Evolutionary conservation across 2,888 invertebrate species (phyloP), one percentile per base, ranked within the genome.

Genomic region (Drosophila prolongata): DNA sequence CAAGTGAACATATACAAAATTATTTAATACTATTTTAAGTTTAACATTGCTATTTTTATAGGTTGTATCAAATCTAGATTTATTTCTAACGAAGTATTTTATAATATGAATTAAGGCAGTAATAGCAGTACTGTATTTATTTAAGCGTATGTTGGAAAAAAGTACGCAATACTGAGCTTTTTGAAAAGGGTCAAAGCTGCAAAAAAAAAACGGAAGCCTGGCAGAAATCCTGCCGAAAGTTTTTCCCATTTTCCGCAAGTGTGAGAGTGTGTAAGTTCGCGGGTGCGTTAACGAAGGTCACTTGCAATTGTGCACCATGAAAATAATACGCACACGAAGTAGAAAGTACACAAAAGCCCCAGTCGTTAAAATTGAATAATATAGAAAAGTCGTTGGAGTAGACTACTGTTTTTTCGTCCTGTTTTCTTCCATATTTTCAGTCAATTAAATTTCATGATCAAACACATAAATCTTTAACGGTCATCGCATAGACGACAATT

Each of bases 381-480:
- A 79, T 77, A 61, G 60, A 68, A 50, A 30, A 50, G 49, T 37
- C 10, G 56, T 57, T 44, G 47, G 34, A 47, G 38, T 34, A 50
- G 47, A 42, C 50, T 30, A n/a, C 37, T 10, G 24, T 38, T 44
- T 30, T 19, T 37, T 16, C 10, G 13, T 30, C 30, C 16, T 47
- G 9, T 44, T 84, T 76, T 70, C 64, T 62, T 79, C 78, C 84
- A 87, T 89, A 90, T 90, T 91, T 91, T 90, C 90, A 90, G 89
- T 90, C 91, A 91, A 91, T 91, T 91, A 91, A 91, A 87, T 90
- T 91, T 90, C 85, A 91, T 83, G 87, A 87, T 87, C 81, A 79
- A 75, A 76, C 79, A 79, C 83, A 90, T 91, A 91, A 91, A 91
- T 90, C 82, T 82, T 79, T 42, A 58, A 53, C 57, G 70, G 58